Evolutionary conservation across 2,797 vertebrate genomes (phyloP).

Genomic region (Neoniphon sammara): DNA sequence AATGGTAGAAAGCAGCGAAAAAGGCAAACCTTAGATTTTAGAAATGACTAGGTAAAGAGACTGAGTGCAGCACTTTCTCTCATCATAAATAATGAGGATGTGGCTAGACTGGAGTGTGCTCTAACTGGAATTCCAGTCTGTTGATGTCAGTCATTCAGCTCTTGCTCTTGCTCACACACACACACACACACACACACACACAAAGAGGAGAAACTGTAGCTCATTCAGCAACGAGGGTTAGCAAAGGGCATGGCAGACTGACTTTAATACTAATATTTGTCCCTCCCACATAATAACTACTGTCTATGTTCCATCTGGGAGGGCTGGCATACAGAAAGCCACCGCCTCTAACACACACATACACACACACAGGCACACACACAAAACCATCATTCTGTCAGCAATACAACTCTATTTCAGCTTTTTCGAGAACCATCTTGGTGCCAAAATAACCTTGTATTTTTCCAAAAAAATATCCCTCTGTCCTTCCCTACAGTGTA

Average conservation of each 20-base stretch:
- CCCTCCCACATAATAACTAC: constrained; percentile 49
- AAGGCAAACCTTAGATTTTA: constrained; percentile 4
- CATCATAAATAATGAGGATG: constrained; percentile 73
- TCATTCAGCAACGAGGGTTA: constrained; percentile 20
- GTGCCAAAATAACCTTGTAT: constrained; percentile 31
- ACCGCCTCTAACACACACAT: neutral
- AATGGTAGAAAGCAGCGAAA: constrained; percentile 11
- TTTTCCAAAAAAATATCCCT: constrained; percentile 43
- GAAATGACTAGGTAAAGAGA: constrained; percentile 40
- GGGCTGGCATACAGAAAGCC: constrained; percentile 28
- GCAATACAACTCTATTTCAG: constrained; percentile 58
- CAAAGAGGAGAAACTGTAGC: constrained; percentile 21
- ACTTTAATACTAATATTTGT: constrained; percentile 59
- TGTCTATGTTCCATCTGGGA: constrained; percentile 47
- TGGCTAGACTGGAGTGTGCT: constrained; percentile 64
- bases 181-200: constrained; percentile 30
- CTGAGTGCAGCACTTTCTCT: constrained; percentile 61
- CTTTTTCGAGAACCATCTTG: constrained; percentile 35
- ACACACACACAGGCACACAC: constrained; percentile 1
- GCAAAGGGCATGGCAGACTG: constrained; percentile 28
- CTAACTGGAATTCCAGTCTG: constrained; percentile 65
- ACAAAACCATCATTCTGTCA: constrained; percentile 54
- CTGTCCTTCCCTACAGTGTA: constrained; percentile 55
- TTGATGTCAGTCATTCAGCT: constrained; percentile 71
- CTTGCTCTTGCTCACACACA: constrained; percentile 21